Conservation (phyloP, 2,797 vertebrate species). For the Acanthopagrus latus region DNA sequence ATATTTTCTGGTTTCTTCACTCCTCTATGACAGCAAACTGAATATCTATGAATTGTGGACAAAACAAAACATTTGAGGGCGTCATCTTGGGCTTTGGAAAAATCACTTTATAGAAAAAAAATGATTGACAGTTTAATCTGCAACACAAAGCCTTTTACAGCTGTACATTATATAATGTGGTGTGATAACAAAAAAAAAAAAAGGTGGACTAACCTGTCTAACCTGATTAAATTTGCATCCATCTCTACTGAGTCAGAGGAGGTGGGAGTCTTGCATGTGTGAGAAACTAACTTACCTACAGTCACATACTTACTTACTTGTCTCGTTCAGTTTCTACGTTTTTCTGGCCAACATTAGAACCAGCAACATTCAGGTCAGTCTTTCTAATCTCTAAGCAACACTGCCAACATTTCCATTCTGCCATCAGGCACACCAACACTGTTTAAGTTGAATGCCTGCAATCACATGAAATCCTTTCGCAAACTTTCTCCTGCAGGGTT, state of each 20-base stretch:
- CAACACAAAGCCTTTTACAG: no score
- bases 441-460: constrained; percentile 15
- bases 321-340: background rate
- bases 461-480: constrained; percentile 7
- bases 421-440: background rate
- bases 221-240: background rate
- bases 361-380: background rate
- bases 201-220: background rate
- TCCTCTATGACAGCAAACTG: no score
- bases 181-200: background rate
- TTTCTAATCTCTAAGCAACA: background rate
- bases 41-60: no score
- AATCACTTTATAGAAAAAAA: no score
- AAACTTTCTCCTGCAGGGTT: constrained; percentile 1
- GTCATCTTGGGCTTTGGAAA: no score
- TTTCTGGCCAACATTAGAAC: constrained; percentile 18
- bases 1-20: no score
- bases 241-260: background rate
- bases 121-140: no score
- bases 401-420: constrained; percentile 21
- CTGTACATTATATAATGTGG: no score
- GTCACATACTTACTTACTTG: no score
- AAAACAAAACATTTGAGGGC: no score
- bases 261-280: background rate
- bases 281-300: no score